A percentile compares a stretch with the other conserved stretches of the same genome.
Evolutionary conservation across 2,888 invertebrate genomes (phyloP).

Genomic region (Pseudococcus longispinus): DNA sequence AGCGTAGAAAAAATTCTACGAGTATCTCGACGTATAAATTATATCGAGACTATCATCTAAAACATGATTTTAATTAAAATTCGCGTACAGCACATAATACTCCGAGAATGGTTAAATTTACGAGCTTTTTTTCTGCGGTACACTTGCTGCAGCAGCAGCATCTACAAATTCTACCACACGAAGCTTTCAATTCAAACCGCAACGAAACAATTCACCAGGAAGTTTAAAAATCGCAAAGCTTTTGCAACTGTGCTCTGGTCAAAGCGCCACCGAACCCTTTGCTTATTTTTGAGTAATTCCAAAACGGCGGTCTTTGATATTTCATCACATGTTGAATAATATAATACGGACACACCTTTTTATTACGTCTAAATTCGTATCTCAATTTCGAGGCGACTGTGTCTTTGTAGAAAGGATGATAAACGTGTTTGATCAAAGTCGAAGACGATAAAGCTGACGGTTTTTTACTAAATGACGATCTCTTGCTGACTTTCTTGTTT

Average conservation of each 20-base stretch:
- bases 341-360: not conserved
- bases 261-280: not conserved
- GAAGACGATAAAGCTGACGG: not conserved
- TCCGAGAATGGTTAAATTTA: not conserved
- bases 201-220: not conserved
- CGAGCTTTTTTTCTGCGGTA: not conserved
- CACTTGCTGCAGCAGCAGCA: not conserved
- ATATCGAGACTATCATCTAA: not conserved
- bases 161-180: not conserved
- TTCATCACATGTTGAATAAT: conserved; percentile 41
- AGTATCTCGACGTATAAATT: not conserved
- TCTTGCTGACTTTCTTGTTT: not conserved
- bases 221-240: not conserved
- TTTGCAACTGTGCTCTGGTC: conserved; percentile 7
- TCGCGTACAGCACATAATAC: not conserved
- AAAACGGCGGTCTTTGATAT: conserved; percentile 42
- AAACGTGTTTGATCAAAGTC: not conserved
- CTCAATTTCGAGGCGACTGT: conserved; percentile 3
- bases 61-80: not conserved
- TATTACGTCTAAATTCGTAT: conserved; percentile 25
- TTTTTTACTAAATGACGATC: not conserved
- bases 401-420: not conserved
- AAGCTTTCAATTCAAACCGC: not conserved
- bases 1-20: not conserved
- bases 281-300: conserved; percentile 24